Evolutionary conservation across 23 tunicate species (phyloP).

Genomic region (Styela clava): DNA sequence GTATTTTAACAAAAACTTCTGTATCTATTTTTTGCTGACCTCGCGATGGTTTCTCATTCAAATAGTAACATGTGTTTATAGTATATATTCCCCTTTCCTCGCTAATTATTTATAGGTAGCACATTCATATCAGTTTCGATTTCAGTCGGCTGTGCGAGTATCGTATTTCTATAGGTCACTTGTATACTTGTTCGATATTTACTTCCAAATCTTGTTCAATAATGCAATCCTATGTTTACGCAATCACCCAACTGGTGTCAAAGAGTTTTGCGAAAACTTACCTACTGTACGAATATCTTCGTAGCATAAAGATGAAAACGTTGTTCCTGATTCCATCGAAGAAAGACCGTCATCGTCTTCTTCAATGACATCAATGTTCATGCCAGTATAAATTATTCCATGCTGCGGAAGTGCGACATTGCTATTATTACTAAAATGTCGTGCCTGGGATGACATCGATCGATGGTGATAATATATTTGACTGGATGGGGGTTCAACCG

Average conservation of each 20-base stretch:
- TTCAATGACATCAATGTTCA: neutral
- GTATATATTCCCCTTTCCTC: no score
- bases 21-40: no score
- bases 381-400: neutral
- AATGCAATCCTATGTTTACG: no score
- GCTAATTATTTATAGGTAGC: no score
- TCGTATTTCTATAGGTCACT: no score
- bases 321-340: neutral
- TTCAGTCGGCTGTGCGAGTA: no score
- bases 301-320: neutral
- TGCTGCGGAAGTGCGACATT: neutral
- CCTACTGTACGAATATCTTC: neutral
- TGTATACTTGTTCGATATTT: no score
- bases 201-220: no score
- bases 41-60: no score
- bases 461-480: neutral
- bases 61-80: no score
- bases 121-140: no score
- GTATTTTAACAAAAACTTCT: no score
- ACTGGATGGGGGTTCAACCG: neutral
- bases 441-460: neutral
- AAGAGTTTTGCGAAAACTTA: neutral
- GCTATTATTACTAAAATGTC: constrained; percentile 11
- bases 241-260: neutral
- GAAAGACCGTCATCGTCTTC: neutral